Conservation (phyloP, 2,888 invertebrate genomes). For the Megastigmus dorsalis region DNA sequence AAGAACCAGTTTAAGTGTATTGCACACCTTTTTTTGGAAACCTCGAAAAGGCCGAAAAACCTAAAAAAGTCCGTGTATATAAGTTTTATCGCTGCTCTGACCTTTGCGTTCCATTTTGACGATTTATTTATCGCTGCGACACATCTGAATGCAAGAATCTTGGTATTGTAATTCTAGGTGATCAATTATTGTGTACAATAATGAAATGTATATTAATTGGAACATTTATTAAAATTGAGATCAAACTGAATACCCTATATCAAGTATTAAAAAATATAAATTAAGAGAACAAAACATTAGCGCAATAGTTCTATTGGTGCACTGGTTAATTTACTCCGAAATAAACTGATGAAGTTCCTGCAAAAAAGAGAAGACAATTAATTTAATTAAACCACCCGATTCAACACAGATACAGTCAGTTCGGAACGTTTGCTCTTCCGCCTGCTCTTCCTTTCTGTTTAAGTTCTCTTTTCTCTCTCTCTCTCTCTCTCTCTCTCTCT, state of each 20-base stretch:
- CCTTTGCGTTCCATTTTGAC: background rate
- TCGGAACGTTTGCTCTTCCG: slow-evolving; percentile 8
- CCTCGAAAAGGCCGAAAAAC: slow-evolving; percentile 38
- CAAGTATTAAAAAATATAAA: too few species aligned
- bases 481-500: background rate
- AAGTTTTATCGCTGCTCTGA: background rate
- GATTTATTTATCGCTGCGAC: slow-evolving; percentile 28
- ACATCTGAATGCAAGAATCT: too few species aligned
- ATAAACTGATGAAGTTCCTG: too few species aligned
- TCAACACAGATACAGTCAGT: background rate
- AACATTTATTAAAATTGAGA: too few species aligned
- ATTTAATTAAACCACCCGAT: slow-evolving; percentile 26
- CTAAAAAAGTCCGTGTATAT: background rate
- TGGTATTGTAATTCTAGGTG: too few species aligned
- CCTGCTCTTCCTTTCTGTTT: background rate
- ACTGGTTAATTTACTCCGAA: slow-evolving; percentile 6
- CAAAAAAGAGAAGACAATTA: background rate
- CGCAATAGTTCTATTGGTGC: background rate
- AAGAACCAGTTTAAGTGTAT: slow-evolving; percentile 38
- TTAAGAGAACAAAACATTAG: too few species aligned
- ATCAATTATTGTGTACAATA: too few species aligned
- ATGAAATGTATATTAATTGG: too few species aligned
- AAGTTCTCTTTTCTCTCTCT: background rate
- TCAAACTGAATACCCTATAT: too few species aligned
- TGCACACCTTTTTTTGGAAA: background rate